A percentile compares a stretch with the other conserved stretches of the same genome.
phyloP scores from a whole-genome alignment of 2,888 invertebrate species.

The Odontocolon sp. region DNA sequence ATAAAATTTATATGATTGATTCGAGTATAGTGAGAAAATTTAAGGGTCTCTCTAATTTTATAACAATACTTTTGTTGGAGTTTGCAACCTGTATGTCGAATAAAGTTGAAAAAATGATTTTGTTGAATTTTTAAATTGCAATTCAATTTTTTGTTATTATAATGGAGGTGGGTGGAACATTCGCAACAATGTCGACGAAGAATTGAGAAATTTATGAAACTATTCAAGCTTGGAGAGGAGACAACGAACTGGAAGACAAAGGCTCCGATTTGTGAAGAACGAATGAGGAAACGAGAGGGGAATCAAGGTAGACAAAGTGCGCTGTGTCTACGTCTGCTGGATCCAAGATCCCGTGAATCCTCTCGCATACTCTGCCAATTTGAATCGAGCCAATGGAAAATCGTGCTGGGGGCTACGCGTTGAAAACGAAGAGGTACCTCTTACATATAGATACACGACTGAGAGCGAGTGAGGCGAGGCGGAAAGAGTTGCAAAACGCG shows the following conservation, averaged over 20 bases:
- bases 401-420: conserved; percentile 35
- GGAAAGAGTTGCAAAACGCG: conserved; percentile 31
- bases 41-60: background rate
- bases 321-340: conserved; percentile 30
- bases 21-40: background rate
- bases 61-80: too few relatives aligned
- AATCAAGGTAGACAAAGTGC: conserved; percentile 11
- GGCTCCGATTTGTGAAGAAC: conserved; percentile 16
- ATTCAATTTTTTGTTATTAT: background rate
- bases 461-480: conserved; percentile 13
- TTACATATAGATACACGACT: conserved; percentile 11
- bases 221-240: conserved; percentile 4
- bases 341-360: conserved; percentile 40
- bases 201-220: conserved; percentile 1
- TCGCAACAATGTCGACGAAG: background rate
- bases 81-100: background rate
- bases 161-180: background rate
- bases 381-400: conserved; percentile 55
- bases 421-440: conserved; percentile 31
- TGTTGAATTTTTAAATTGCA: background rate
- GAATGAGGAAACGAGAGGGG: conserved; percentile 2
- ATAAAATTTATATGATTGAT: background rate
- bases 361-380: conserved; percentile 49
- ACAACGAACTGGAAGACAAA: conserved; percentile 58
- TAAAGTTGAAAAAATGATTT: background rate